phyloP scores from a whole-genome alignment of 2,113 vertebrate genomes.

The Aphyosemion australe region DNA sequence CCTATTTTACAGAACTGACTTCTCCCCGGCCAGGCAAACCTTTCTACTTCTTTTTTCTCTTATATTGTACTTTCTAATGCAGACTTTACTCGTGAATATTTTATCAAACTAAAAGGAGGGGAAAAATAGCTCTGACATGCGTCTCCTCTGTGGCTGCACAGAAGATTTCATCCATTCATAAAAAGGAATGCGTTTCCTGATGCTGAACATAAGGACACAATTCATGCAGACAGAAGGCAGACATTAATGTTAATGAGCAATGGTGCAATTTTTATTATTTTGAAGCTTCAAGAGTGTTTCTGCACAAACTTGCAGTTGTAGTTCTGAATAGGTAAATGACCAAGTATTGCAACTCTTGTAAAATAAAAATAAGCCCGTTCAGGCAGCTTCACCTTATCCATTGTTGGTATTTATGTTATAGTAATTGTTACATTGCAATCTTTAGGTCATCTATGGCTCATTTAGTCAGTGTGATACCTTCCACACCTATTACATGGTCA shows the following conservation, averaged over 20 bases:
- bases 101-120: not conserved
- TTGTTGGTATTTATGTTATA: too few relatives aligned
- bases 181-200: not conserved
- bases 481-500: not conserved
- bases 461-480: not conserved
- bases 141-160: not conserved
- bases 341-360: not conserved
- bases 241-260: not conserved
- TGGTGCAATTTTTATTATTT: not conserved
- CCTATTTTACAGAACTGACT: not conserved
- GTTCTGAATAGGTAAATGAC: not conserved
- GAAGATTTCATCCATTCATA: not conserved
- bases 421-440: not conserved
- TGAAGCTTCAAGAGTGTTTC: not conserved
- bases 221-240: not conserved
- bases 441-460: not conserved
- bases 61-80: not conserved
- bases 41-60: not conserved
- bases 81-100: not conserved
- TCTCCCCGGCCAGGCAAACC: not conserved
- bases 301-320: not conserved
- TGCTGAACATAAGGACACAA: not conserved
- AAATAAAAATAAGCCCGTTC: not conserved
- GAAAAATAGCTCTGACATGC: not conserved
- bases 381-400: too few relatives aligned